Percentiles rank a stretch among this genome's conserved stretches.
These are phyloP conservation scores for Drosophila ercepeae DNA, from an alignment of 1,140 invertebrate species.

Conservation along the genomic window DNA sequence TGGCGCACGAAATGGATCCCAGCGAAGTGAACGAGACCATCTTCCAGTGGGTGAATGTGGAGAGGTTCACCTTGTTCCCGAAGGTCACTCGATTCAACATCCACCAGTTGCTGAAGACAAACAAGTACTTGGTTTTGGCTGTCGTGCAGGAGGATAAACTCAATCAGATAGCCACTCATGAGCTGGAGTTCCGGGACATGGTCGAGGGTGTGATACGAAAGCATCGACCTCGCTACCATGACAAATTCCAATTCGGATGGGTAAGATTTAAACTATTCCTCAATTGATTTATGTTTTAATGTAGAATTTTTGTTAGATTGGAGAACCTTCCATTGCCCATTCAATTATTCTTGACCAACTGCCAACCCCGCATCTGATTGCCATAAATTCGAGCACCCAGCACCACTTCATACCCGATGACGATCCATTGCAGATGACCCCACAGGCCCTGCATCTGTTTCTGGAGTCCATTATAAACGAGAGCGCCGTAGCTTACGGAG, in stretches of 20 bases:
- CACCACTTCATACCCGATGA: constrained; percentile 96
- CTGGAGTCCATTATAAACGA: constrained; percentile 90
- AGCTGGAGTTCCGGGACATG: constrained; percentile 93
- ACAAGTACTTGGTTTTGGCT: constrained; percentile 93
- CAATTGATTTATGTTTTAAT: background rate
- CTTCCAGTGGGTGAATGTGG: constrained; percentile 94
- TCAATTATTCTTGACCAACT: constrained; percentile 94
- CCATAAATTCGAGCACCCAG: constrained; percentile 94
- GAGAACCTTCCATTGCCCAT: constrained; percentile 93
- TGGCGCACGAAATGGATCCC: constrained; percentile 84
- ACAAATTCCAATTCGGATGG: constrained; percentile 97
- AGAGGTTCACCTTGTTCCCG: constrained; percentile 95
- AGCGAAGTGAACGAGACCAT: constrained; percentile 88
- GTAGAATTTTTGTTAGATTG: constrained; percentile 84
- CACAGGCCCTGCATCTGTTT: constrained; percentile 91
- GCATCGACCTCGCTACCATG: constrained; percentile 91
- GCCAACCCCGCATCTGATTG: constrained; percentile 93
- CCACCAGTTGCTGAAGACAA: constrained; percentile 91
- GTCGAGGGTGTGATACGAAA: constrained; percentile 92
- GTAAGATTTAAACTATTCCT: constrained; percentile 32
- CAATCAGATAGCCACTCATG: constrained; percentile 91
- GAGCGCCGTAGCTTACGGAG: constrained; percentile 91
- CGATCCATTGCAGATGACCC: constrained; percentile 90
- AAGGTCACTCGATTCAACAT: constrained; percentile 93
- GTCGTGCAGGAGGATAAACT: constrained; percentile 95